Conservation (phyloP, 2,797 vertebrate genomes). For the Austrolebias charrua region DNA sequence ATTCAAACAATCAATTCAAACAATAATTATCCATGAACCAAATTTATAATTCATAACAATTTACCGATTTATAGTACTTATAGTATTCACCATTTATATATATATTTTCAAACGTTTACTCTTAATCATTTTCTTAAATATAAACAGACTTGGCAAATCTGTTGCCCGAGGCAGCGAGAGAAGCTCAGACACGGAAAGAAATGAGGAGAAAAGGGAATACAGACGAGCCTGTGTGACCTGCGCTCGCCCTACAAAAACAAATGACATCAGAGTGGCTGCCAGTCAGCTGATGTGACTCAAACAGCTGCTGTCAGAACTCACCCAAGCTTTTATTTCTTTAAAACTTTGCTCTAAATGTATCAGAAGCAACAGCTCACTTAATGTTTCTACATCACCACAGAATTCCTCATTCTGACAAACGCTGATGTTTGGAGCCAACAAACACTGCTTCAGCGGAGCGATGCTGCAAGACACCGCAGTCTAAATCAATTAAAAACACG, state of each 20-base stretch:
- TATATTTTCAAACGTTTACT: too few relatives aligned
- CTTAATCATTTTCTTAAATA: too few relatives aligned
- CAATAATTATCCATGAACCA: too few relatives aligned
- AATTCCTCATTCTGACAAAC: background rate
- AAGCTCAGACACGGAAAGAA: constrained; percentile 1
- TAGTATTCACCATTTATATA: too few relatives aligned
- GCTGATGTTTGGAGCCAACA: constrained; percentile 12
- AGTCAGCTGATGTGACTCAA: constrained; percentile 68
- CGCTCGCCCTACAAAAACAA: constrained; percentile 66
- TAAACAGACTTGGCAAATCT: too few relatives aligned
- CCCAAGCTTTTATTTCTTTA: constrained; percentile 18
- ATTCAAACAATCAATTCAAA: too few relatives aligned
- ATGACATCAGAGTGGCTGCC: constrained; percentile 72
- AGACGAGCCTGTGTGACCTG: constrained; percentile 56
- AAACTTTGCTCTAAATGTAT: constrained; percentile 24
- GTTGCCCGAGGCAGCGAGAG: background rate
- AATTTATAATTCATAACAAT: too few relatives aligned
- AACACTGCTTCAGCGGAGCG: constrained; percentile 22
- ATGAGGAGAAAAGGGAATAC: constrained; percentile 27
- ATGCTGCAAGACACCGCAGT: constrained; percentile 32
- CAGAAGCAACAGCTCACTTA: background rate
- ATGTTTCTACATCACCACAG: constrained; percentile 2
- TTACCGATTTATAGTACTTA: too few relatives aligned
- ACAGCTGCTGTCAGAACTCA: constrained; percentile 36
- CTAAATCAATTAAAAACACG: constrained; percentile 53